Evolutionary conservation across 2,888 invertebrate genomes (phyloP), one percentile per base, ranked within the genome.

Genomic region (Alviniconcha strummeri): DNA sequence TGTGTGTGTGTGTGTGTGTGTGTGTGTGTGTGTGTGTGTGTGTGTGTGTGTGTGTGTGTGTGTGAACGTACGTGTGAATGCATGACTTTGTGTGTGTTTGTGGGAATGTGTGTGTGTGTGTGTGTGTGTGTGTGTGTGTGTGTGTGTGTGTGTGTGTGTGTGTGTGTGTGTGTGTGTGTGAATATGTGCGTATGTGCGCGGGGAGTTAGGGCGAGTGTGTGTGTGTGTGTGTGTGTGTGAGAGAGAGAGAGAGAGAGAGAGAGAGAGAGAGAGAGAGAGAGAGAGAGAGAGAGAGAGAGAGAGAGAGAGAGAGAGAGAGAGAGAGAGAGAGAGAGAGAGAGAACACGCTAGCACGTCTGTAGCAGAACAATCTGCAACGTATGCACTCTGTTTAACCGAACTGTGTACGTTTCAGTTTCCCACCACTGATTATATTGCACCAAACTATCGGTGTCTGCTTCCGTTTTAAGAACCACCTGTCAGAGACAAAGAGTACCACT

Each of bases 141-240:
- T 75, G 75, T 75, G 15, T 75, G 75, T 54, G 75, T 75, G 55
- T 75, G 55, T 75, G 75, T 54, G 75, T 75, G 75, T 54, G 75
- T 75, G 75, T 54, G 75, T 75, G 75, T 54, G 75, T 75, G 75
- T 54, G 75, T 75, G 75, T 54, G 75, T 75, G 75, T 15, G 67
- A n/a, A n/a, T n/a, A n/a, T 67, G 67, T 15, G 67, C 15, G 67
- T 13, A 15, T 67, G 67, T 13, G 67, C 15, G 67, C 9, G 67
- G n/a, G 9, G 67, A 67, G 67, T n/a, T n/a, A n/a, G n/a, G n/a
- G n/a, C n/a, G n/a, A 36, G 75, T 54, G 75, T 75, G 75, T 54
- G 75, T 75, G 75, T 54, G 75, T 75, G 75, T 54, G 75, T 75
- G 75, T 4, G 75, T 7, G 74, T 54, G 74, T 74, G 72, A 72